Percentiles rank a stretch among this genome's conserved stretches.
phyloP scores from a whole-genome alignment of 2,113 vertebrate genomes.

The Ptilonorhynchus violaceus region DNA sequence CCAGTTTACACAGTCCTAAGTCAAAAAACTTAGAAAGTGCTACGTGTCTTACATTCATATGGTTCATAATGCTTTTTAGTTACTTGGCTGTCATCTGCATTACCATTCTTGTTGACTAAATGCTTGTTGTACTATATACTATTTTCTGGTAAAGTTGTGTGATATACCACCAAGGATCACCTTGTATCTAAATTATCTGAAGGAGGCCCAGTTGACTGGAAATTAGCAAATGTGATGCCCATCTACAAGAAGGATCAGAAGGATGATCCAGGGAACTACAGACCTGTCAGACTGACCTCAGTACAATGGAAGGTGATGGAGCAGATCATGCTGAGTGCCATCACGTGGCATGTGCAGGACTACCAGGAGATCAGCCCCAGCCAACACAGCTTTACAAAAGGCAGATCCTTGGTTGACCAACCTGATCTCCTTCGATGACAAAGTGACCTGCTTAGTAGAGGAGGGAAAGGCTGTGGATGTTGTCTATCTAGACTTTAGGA shows the following conservation, averaged over 20 bases:
- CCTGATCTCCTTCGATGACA: not conserved
- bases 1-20: not conserved
- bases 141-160: not conserved
- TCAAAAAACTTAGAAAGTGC: not conserved
- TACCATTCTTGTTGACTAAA: not conserved
- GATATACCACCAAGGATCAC: not conserved
- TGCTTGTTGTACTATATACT: not conserved
- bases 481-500: not conserved
- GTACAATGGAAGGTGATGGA: fast-evolving
- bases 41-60: not conserved
- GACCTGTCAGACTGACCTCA: not conserved
- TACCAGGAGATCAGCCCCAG: not conserved
- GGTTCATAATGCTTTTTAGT: not conserved
- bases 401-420: not conserved
- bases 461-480: not conserved
- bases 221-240: not conserved
- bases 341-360: fast-evolving
- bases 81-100: not conserved
- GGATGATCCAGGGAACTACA: not conserved
- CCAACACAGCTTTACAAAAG: not conserved
- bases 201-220: not conserved
- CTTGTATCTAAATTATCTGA: not conserved
- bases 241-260: not conserved
- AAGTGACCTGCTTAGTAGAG: not conserved
- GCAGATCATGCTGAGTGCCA: not conserved